A percentile compares a stretch with the other conserved stretches of the same genome.
These are phyloP conservation scores for Phylloscopus whistleri DNA, from an alignment of 2,113 vertebrate species.

Conservation along the genomic window DNA sequence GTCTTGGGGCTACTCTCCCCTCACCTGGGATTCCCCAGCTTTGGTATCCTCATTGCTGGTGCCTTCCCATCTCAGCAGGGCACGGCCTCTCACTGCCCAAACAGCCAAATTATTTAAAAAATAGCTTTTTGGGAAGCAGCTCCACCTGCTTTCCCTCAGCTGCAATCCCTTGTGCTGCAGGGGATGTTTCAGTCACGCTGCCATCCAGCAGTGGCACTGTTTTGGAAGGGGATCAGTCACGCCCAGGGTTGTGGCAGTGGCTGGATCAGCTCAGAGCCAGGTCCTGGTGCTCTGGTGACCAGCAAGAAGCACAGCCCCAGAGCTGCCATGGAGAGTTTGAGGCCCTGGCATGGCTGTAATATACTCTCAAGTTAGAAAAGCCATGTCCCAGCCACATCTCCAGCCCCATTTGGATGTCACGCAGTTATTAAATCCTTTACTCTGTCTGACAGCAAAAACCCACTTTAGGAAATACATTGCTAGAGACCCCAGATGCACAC, in stretches of 20 bases:
- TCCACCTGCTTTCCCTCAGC: neutral
- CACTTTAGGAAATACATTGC: neutral
- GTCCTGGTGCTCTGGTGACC: neutral
- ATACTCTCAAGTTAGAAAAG: neutral
- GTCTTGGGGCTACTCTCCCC: neutral
- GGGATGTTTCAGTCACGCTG: neutral
- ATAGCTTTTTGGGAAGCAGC: neutral
- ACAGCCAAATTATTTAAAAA: accelerated
- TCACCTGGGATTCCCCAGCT: neutral
- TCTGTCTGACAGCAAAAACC: neutral
- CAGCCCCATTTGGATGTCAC: neutral
- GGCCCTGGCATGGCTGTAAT: neutral
- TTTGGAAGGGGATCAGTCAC: neutral
- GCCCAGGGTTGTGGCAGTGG: neutral
- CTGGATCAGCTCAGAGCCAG: neutral
- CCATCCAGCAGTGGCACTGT: neutral
- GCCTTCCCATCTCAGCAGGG: neutral
- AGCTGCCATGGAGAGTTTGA: neutral
- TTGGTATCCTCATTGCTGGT: neutral
- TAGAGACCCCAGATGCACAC: neutral
- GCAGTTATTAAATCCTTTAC: neutral
- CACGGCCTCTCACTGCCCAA: neutral
- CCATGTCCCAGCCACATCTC: accelerated
- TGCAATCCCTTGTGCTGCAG: neutral
- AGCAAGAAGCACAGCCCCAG: neutral